Evolutionary conservation across 2,888 invertebrate species (phyloP), one percentile per base, ranked within the genome.

Genomic region (Nomada ruficornis): DNA sequence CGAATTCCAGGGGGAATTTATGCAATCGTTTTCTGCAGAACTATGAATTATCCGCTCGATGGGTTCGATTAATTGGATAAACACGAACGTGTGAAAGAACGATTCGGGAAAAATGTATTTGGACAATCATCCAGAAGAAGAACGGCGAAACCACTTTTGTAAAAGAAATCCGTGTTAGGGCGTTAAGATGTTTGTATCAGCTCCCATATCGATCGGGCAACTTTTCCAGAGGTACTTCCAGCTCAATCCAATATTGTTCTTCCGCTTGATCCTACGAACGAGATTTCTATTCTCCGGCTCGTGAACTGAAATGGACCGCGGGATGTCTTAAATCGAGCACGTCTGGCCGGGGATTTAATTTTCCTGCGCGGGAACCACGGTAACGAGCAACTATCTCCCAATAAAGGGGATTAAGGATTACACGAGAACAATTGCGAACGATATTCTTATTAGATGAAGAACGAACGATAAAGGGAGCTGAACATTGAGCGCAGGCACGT

Each of bases 371-470:
- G 72, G n/a, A 72, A 47, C 20, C 20, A 18, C 60, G 55, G 50
- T 74, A 65, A 80, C 69, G 57, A 63, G 63, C 23, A 74, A 75
- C 63, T 69, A 44, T 60, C 50, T 20, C 29, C 47, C n/a, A 54
- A 59, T 26, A 36, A 70, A 57, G 36, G 18, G 1, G 2, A 47
- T 47, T 15, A 47, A 13, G n/a, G 47, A 73, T 81, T 78, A 65
- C 52, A 10, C 64, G 54, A 36, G 65, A 65, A 52, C 65, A 65
- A 79, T 79, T 60, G 64, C 64, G 59, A 59, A 60, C 69, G 73
- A 65, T 55, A 54, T 62, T n/a, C 47, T 62, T 65, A 20, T n/a
- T 23, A 13, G 47, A 23, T 10, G 52, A 54, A 54, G 11, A 50
- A 29, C 3, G 50, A 18, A 7, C 47, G 55, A 50, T n/a, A 55